These are phyloP conservation scores for Decapterus maruadsi DNA, from an alignment of 2,797 vertebrate genomes.

Conservation along the genomic window DNA sequence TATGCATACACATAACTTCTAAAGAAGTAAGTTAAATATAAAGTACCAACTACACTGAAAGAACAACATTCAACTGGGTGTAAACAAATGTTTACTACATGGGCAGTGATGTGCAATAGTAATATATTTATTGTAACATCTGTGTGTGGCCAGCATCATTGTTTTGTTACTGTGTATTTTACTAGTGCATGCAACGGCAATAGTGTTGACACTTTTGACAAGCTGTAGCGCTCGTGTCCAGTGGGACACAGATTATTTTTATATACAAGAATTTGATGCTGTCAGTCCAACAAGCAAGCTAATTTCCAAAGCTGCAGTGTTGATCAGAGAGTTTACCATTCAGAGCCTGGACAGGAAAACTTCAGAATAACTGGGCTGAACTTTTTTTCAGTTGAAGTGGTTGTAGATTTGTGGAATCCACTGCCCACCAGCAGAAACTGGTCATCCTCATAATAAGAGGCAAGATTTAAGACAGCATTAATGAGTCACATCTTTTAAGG, in stretches of 20 bases:
- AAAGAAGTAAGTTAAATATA: constrained; percentile 1
- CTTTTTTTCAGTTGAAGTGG: neutral
- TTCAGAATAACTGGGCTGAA: neutral
- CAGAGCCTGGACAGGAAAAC: neutral
- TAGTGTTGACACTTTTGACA: constrained; percentile 1
- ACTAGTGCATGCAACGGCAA: neutral
- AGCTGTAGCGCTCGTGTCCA: neutral
- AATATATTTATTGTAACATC: constrained; percentile 5
- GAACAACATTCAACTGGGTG: constrained; percentile 9
- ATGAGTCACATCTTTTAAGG: constrained; percentile 53
- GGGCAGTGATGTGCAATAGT: constrained; percentile 41
- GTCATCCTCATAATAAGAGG: constrained; percentile 13
- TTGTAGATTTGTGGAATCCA: neutral
- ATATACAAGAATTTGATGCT: neutral
- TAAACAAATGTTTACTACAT: constrained; percentile 28
- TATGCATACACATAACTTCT: neutral
- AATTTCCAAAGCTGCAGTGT: constrained; percentile 9
- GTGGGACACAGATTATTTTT: neutral
- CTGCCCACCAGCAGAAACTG: neutral
- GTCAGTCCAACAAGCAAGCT: neutral
- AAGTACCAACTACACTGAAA: neutral
- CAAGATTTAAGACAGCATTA: constrained; percentile 48
- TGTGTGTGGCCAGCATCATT: constrained; percentile 1
- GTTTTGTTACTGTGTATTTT: constrained; percentile 3
- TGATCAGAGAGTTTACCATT: neutral